A percentile compares a stretch with the other conserved stretches of the same genome.
These are phyloP conservation scores for Gisinianus flammeolus DNA, from an alignment of 2,888 invertebrate genomes.

Conservation along the genomic window DNA sequence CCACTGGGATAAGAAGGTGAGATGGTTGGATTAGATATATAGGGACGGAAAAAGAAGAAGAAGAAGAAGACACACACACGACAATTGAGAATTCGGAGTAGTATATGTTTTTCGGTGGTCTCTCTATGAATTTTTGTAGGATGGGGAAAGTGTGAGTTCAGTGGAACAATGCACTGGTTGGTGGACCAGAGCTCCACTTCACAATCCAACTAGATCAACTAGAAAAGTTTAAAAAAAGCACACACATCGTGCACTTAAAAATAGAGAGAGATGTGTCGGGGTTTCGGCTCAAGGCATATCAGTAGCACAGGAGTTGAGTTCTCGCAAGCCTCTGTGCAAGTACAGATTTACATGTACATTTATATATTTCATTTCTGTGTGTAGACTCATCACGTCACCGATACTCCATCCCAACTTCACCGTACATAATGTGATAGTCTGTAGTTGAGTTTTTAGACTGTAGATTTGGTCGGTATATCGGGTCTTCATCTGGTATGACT, in stretches of 20 bases:
- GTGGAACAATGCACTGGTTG: constrained; percentile 45
- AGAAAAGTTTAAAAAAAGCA: constrained; percentile 37
- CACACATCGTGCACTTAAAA: constrained; percentile 42
- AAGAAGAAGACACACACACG: neutral
- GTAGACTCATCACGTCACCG: constrained; percentile 1
- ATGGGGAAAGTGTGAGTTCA: constrained; percentile 37
- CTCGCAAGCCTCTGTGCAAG: too few relatives aligned
- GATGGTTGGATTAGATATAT: neutral
- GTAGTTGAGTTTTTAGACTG: too few relatives aligned
- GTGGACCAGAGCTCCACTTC: constrained; percentile 39
- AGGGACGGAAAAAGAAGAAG: neutral
- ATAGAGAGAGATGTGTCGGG: constrained; percentile 34
- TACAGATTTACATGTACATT: too few relatives aligned
- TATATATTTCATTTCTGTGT: neutral
- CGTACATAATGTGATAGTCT: too few relatives aligned
- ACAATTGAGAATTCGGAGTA: neutral
- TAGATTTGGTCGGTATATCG: too few relatives aligned
- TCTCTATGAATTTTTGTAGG: constrained; percentile 20
- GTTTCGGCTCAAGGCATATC: constrained; percentile 8
- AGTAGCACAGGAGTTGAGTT: neutral
- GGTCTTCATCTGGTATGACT: too few relatives aligned
- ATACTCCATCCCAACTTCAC: too few relatives aligned
- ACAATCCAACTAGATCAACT: constrained; percentile 46
- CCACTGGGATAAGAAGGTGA: neutral
- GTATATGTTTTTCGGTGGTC: neutral